Evolutionary conservation across 2,113 vertebrate genomes (phyloP).

Genomic region (Maccullochella peelii): DNA sequence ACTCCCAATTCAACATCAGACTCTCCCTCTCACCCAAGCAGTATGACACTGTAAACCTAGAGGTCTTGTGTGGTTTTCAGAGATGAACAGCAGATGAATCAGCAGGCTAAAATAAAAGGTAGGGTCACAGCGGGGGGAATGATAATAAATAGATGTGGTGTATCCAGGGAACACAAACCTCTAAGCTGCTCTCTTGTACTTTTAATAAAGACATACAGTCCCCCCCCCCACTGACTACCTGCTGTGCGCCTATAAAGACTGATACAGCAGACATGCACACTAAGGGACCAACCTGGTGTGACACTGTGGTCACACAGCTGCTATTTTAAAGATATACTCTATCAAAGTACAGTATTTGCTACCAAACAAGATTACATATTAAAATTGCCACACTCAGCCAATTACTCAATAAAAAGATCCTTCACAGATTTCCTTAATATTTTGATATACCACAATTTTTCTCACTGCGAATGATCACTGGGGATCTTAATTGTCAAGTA

Average conservation of each 20-base stretch:
- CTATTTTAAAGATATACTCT: constrained; percentile 4
- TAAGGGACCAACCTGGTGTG: constrained; percentile 51
- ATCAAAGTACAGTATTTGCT: neutral
- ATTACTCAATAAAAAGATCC: neutral
- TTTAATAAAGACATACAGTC: constrained; percentile 74
- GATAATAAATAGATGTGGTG: constrained; percentile 88
- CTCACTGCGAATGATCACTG: neutral
- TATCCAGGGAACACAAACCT: constrained; percentile 85
- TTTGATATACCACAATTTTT: neutral
- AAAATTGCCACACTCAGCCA: neutral
- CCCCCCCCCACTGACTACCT: constrained; percentile 45
- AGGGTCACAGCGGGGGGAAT: constrained; percentile 83
- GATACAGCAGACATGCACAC: constrained; percentile 64
- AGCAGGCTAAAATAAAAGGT: constrained; percentile 93
- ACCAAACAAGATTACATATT: neutral
- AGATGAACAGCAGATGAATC: constrained; percentile 93
- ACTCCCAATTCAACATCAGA: constrained; percentile 21
- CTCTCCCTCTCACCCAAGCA: constrained; percentile 68
- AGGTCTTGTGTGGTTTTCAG: constrained; percentile 88
- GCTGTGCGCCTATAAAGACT: constrained; percentile 64
- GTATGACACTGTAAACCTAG: constrained; percentile 86
- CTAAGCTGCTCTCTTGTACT: constrained; percentile 78
- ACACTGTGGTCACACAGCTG: constrained; percentile 46
- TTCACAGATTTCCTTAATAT: neutral
- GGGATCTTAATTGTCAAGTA: neutral